Conservation (phyloP, 2,888 invertebrate species). For the Griposia aprilina region DNA sequence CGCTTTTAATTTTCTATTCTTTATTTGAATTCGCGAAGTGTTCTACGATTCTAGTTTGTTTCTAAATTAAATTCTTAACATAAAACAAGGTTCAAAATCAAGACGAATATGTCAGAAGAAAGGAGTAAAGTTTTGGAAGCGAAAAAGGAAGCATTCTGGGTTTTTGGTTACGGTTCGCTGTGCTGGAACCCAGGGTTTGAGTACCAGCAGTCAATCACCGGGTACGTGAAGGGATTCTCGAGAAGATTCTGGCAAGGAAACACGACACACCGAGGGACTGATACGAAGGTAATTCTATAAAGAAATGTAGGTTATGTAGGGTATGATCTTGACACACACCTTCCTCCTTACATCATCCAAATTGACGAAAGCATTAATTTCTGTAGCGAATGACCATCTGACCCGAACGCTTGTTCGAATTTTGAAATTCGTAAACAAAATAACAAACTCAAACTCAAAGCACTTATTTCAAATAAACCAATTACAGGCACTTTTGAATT, state of each 20-base stretch:
- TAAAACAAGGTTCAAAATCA: conserved; percentile 57
- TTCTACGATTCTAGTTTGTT: conserved; percentile 53
- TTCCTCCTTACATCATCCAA: conserved; percentile 59
- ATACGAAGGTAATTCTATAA: conserved; percentile 91
- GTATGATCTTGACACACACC: conserved; percentile 39
- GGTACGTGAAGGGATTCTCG: conserved; percentile 95
- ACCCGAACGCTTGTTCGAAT: neutral
- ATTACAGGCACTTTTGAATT: too few relatives aligned
- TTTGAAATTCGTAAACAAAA: neutral
- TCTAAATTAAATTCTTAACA: conserved; percentile 43
- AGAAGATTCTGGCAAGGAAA: conserved; percentile 98
- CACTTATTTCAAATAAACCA: too few relatives aligned
- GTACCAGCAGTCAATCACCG: conserved; percentile 94
- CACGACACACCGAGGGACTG: conserved; percentile 94
- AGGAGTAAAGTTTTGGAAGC: conserved; percentile 65
- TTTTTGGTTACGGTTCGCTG: conserved; percentile 98
- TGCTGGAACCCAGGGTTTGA: conserved; percentile 99
- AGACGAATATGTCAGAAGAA: conserved; percentile 54
- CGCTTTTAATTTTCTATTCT: conserved; percentile 75
- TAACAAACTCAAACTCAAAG: too few relatives aligned
- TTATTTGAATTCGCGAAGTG: conserved; percentile 69
- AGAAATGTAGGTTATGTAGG: neutral
- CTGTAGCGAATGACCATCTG: neutral
- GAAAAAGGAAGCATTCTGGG: conserved; percentile 92
- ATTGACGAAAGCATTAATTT: neutral